A percentile compares a stretch with the other conserved stretches of the same genome.
Evolutionary conservation across 2,113 vertebrate genomes (phyloP).

Genomic region (Sterna hirundo): DNA sequence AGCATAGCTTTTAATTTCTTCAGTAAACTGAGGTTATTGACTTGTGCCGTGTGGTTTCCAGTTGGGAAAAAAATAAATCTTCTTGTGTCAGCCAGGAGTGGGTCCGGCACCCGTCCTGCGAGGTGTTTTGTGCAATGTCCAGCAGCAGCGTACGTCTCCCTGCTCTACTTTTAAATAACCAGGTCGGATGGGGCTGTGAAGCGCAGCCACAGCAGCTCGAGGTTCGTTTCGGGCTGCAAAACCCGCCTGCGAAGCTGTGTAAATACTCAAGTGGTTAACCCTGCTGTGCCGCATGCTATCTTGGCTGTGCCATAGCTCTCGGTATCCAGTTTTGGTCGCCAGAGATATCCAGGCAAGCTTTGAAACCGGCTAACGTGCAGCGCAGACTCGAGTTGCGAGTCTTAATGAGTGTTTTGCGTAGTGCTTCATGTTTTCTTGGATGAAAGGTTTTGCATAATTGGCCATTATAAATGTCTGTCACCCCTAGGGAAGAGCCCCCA

Average conservation of each 20-base stretch:
- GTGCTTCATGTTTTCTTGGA: neutral
- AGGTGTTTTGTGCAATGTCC: neutral
- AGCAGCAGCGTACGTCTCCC: neutral
- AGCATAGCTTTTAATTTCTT: neutral
- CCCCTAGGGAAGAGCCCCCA: neutral
- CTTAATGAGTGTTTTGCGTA: slow-evolving; percentile 25
- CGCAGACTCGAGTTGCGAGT: neutral
- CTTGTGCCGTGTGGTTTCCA: neutral
- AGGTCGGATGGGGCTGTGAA: neutral
- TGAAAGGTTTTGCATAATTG: slow-evolving; percentile 57
- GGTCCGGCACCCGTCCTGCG: neutral
- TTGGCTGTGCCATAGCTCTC: neutral
- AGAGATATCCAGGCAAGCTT: neutral
- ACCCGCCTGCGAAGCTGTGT: neutral
- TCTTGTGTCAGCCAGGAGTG: neutral
- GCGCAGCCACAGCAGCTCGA: neutral
- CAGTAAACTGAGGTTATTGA: neutral
- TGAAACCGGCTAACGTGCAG: neutral
- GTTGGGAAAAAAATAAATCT: neutral
- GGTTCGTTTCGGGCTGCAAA: neutral
- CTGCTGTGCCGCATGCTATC: neutral
- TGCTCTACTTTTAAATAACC: neutral
- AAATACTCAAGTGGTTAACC: neutral
- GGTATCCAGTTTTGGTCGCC: neutral
- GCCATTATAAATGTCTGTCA: slow-evolving; percentile 35